Evolutionary conservation across 2,113 vertebrate genomes (phyloP), one percentile per base, ranked within the genome.

Genomic region (Neoarius graeffei): DNA sequence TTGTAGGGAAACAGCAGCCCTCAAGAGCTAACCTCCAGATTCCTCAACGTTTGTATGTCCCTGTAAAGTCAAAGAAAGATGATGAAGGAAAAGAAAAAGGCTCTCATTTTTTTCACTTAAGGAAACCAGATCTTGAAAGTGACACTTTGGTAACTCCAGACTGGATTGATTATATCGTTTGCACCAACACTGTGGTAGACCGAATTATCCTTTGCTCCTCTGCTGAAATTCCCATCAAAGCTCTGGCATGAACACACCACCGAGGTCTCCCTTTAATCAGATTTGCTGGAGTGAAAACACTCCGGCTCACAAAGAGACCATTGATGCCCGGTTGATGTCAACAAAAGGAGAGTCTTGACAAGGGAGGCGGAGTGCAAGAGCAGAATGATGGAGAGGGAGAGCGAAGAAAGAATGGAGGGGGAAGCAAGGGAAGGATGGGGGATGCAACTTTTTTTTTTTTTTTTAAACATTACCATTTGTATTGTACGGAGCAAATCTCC

Each of bases 231-330:
- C 87, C 85, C 86, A 89, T 92, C 91, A 92, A 90, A 91, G 90
- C 83, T 80, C 64, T 91, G 92, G 93, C 89, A 81, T 89, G 86
- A 77, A 82, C 88, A 90, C 89, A 92, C 87, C 87, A 89, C 90
- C 20, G 69, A 87, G 83, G 83, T 88, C 89, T 85, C 84, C 60
- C 79, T 93, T 89, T 91, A 91, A 93, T 92, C 88, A 88, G 91
- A 94, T 94, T 94, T 92, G 77, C 86, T 85, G 84, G 82, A 90
- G 86, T 87, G 90, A 91, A 91, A 91, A 91, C 90, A 89, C 90
- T 91, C 83, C 27, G 89, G 87, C 79, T 23, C 87, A 84, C 89
- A 93, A 91, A 90, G 90, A 88, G 83, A 74, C 89, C 80, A 86
- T 91, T 91, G 86, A 92, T 88, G 74, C 89, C 52, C 69, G 74